Conservation (phyloP, 2,113 vertebrate genomes). For the Solea senegalensis region DNA sequence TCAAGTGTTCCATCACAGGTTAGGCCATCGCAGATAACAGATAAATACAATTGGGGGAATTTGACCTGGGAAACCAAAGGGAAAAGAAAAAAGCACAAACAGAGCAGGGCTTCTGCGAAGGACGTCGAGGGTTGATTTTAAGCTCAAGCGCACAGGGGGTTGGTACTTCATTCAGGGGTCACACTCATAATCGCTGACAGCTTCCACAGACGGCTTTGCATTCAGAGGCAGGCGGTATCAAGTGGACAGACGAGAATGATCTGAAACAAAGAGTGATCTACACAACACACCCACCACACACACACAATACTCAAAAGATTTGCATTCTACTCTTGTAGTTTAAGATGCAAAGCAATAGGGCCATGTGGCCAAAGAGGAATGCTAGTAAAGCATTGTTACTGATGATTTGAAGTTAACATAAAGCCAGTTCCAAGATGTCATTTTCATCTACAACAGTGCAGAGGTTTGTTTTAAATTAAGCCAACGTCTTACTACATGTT, state of each 20-base stretch:
- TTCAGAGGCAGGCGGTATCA: conserved; percentile 82
- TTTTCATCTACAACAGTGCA: conserved; percentile 65
- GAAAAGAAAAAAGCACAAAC: conserved; percentile 66
- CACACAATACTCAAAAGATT: conserved; percentile 71
- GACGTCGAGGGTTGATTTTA: conserved; percentile 70
- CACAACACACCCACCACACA: conserved; percentile 83
- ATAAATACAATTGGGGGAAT: conserved; percentile 68
- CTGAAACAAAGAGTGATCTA: conserved; percentile 85
- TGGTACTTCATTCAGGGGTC: conserved; percentile 80
- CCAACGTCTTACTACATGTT: conserved; percentile 76
- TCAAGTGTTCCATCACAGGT: conserved; percentile 81
- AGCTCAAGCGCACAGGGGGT: conserved; percentile 80
- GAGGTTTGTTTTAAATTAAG: conserved; percentile 52
- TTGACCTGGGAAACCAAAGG: conserved; percentile 81
- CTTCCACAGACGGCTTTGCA: conserved; percentile 83
- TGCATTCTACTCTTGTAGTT: conserved; percentile 68
- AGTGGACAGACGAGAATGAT: conserved; percentile 81
- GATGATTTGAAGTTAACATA: conserved; percentile 76
- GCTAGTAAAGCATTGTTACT: conserved; percentile 77
- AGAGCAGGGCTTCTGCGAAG: conserved; percentile 72
- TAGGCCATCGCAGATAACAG: conserved; percentile 80
- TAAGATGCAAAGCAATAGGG: conserved; percentile 75
- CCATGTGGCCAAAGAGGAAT: conserved; percentile 69
- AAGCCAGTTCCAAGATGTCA: conserved; percentile 78
- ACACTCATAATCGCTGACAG: conserved; percentile 77